Conservation (phyloP, 2,113 vertebrate species). For the Loxodonta africana region DNA sequence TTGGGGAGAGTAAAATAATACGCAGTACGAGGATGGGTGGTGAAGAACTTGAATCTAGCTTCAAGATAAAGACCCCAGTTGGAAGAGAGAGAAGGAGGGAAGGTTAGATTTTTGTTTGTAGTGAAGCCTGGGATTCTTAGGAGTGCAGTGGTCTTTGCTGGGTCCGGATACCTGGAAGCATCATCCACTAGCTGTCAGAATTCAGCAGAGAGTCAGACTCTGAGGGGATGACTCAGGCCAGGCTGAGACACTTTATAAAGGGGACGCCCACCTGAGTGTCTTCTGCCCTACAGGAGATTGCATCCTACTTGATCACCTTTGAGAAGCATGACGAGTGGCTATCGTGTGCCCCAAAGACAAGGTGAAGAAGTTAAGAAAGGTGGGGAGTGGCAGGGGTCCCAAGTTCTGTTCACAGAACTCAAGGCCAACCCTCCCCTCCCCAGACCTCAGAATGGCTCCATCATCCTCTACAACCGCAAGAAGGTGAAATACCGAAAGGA, state of each 20-base stretch:
- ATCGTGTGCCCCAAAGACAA: constrained; percentile 92
- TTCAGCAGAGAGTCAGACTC: not conserved
- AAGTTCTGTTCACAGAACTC: not conserved
- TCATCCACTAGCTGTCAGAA: not conserved
- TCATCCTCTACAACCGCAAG: constrained; percentile 96
- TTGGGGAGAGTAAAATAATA: not conserved
- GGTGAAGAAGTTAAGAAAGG: constrained; percentile 84
- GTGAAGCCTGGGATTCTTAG: not conserved
- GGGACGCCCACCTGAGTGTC: not conserved
- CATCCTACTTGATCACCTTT: constrained; percentile 94
- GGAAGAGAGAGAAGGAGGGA: not conserved
- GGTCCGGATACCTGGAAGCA: not conserved
- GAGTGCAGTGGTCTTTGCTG: not conserved
- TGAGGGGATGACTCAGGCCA: not conserved
- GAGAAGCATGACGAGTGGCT: constrained; percentile 96
- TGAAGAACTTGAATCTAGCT: not conserved
- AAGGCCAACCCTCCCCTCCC: not conserved
- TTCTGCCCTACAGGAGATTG: constrained; percentile 91
- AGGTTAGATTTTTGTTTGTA: constrained; percentile 15
- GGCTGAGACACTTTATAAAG: not conserved
- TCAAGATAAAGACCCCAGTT: not conserved
- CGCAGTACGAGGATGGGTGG: not conserved
- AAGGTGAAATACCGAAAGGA: constrained; percentile 96
- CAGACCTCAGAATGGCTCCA: constrained; percentile 95
- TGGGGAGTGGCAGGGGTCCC: not conserved